Conservation (phyloP, 2,113 vertebrate species). For the Pimephales promelas region DNA sequence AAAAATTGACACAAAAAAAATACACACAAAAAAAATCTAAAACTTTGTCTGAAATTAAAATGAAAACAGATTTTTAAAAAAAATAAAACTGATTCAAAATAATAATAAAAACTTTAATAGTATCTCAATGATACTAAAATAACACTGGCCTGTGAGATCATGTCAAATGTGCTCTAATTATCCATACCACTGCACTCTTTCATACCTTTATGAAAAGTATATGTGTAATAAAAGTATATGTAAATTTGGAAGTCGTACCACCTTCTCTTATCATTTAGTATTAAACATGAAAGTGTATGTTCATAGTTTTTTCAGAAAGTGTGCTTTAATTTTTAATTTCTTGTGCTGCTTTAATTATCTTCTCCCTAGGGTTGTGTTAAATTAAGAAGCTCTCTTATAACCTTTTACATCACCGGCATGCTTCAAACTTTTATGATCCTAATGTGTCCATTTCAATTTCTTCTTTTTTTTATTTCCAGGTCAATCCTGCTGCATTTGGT, state of each 20-base stretch:
- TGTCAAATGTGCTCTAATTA: background rate
- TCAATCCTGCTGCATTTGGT: conserved; percentile 92
- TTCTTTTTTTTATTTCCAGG: conserved; percentile 66
- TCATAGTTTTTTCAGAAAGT: background rate
- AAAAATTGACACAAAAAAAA: no score
- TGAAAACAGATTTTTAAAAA: no score
- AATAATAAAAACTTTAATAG: no score
- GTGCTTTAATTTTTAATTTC: background rate
- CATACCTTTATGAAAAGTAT: background rate
- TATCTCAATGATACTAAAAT: no score
- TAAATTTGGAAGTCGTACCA: background rate
- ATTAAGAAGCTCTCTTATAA: background rate
- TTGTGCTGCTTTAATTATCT: conserved; percentile 4
- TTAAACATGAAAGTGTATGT: background rate
- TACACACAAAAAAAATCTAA: no score
- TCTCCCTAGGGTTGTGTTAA: background rate
- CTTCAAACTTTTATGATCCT: background rate
- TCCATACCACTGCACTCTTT: background rate
- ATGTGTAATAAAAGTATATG: background rate
- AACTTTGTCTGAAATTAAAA: no score
- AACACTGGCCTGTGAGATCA: background rate
- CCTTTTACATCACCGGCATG: background rate
- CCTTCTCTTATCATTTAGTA: background rate
- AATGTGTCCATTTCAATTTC: background rate
- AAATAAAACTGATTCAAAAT: no score